Evolutionary conservation across 2,113 vertebrate species (phyloP).

Genomic region (Euleptes europaea): DNA sequence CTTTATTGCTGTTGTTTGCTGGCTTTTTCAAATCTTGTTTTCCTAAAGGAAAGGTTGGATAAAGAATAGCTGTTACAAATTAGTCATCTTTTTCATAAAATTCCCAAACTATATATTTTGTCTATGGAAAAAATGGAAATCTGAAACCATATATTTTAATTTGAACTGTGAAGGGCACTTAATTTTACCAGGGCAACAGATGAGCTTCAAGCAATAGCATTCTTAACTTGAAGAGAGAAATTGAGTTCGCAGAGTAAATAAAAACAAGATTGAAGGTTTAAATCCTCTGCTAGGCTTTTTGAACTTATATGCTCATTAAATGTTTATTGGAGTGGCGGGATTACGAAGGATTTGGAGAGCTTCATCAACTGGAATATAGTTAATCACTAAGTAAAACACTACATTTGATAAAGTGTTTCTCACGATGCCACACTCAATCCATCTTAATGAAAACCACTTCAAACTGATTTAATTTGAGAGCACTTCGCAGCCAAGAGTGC

Average conservation of each 20-base stretch:
- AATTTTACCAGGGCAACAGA: constrained; percentile 82
- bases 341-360: constrained; percentile 88
- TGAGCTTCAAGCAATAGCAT: constrained; percentile 76
- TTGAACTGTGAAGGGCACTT: constrained; percentile 72
- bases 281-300: constrained; percentile 86
- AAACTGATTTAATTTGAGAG: constrained; percentile 91
- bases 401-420: constrained; percentile 99
- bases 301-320: constrained; percentile 92
- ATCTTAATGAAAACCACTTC: constrained; percentile 99
- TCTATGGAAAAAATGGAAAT: constrained; percentile 47
- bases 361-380: constrained; percentile 91
- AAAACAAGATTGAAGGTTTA: constrained; percentile 90
- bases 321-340: constrained; percentile 90
- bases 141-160: constrained; percentile 70
- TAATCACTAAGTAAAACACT: constrained; percentile 99
- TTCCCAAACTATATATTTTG: constrained; percentile 29
- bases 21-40: background rate
- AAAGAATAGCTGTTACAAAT: constrained; percentile 9
- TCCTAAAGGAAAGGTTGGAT: background rate
- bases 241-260: constrained; percentile 88
- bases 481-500: constrained; percentile 84
- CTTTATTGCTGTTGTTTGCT: background rate
- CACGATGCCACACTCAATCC: constrained; percentile 96
- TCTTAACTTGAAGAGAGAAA: constrained; percentile 84
- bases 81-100: constrained; percentile 39